These are phyloP conservation scores for Portunus trituberculatus DNA, from an alignment of 1,140 invertebrate species.

Conservation along the genomic window DNA sequence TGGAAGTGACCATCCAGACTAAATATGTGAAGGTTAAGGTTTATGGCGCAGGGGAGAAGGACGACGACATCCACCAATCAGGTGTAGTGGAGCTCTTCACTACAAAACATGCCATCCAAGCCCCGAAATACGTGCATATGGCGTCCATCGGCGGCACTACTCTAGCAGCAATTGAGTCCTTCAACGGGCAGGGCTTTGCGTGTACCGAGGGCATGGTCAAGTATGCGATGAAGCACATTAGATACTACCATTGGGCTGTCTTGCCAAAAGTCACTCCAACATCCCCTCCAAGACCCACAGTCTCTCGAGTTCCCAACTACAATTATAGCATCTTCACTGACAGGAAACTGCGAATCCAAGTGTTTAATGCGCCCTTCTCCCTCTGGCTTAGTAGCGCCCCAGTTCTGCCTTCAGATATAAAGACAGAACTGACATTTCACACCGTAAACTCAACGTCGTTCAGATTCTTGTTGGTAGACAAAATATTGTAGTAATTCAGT, in stretches of 20 bases:
- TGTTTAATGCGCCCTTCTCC: conserved; percentile 22
- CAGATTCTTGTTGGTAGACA: not conserved
- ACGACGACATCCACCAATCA: not conserved
- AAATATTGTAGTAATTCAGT: not conserved
- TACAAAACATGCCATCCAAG: not conserved
- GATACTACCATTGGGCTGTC: conserved; percentile 22
- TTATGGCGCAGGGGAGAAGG: not conserved
- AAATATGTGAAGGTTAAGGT: not conserved
- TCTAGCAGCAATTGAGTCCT: not conserved
- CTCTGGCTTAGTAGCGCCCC: conserved; percentile 8
- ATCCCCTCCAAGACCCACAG: not conserved
- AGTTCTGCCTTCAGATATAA: not conserved
- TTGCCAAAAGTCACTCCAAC: not conserved
- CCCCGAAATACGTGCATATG: conserved; percentile 15
- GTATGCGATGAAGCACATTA: not conserved
- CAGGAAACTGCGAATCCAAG: conserved; percentile 12
- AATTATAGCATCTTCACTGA: too few relatives aligned
- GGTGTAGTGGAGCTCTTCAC: not conserved
- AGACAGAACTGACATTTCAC: not conserved
- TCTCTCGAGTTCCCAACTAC: not conserved
- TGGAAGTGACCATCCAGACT: not conserved
- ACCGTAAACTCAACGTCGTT: conserved; percentile 14
- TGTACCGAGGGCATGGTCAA: conserved; percentile 24
- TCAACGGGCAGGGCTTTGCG: not conserved
- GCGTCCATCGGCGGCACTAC: not conserved